Base-by-base conservation (phyloP, 35 echinoderm and acorn worm species). In the Ptychodera flava region DNA sequence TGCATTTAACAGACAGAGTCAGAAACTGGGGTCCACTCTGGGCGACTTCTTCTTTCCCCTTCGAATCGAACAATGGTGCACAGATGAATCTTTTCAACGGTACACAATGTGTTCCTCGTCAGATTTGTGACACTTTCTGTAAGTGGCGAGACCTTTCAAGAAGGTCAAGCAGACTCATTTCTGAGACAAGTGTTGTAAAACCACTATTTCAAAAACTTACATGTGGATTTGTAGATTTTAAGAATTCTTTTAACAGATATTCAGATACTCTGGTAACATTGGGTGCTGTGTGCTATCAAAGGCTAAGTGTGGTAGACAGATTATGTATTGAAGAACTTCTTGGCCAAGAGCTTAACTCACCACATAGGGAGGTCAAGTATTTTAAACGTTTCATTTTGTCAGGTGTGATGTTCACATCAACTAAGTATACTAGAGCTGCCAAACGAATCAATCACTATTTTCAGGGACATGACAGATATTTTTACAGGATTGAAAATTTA, bases 11-110 rank as follows among this genome's bases (percentile, higher is more conserved):
- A 36, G 35, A 90, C 28, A 38, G 75, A 76, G 84, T 91, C 16
- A 87, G 78, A 15, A 91, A 91, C 33, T 91, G 89, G 89, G 89
- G 84, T 29, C 89, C 84, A 1, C 31, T 91, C 12, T 91, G 89
- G 89, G 84, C 32, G 77, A 87, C 78, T 14, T 91, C 89, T 1
- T 32, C 78, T 53, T 91, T 87, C 75, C 35, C 79, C 32, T 91
- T 91, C 77, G 89, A 91, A 83, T 22, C 32, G 0, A 36, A 37
- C 22, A 91, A 91, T 82, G 84, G 85, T 0, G 16, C 64, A 15
- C 30, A 86, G 1, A 91, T 80, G 37, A 91, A 78, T 15, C n/a
- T 91, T 16, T 77, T 91, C 35, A 36, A 80, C 34, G 89, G 89
- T 32, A 91, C 89, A 30, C 53, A 78, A 36, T 81, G 34, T 52